Evolutionary conservation across 2,797 vertebrate genomes (phyloP), one percentile per base, ranked within the genome.

Genomic region (Phalanger gymnotis): DNA sequence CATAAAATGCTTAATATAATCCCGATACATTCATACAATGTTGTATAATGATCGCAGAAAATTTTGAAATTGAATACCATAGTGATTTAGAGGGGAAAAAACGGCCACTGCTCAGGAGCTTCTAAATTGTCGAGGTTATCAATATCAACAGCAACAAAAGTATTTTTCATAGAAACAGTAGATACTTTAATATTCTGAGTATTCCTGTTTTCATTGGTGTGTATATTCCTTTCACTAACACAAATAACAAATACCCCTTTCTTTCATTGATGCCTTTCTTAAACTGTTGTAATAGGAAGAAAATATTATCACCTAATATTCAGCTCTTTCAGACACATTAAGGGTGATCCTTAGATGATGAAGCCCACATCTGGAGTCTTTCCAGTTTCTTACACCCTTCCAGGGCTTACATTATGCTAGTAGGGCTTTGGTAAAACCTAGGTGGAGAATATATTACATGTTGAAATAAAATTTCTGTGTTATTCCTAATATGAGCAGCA

Each of bases 11-110:
- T 56, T 54, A 81, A 16, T 34, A n/a, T 34, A 53, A 53, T 31
- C 30, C 19, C 27, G 90, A 30, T n/a, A 40, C 40, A 66, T 13
- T 90, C 54, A 31, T 1, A 53, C 95, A 94, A 54, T n/a, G 11
- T 6, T 34, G 53, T 54, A 81, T 47, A 93, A 66, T 95, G 52
- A 90, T 27, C 58, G 30, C 73, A 52, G 90, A 58, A 93, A 53
- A 31, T 34, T 1, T 51, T 90, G 14, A 92, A 95, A 91, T 11
- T 54, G 47, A 93, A 94, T 81, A 53, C n/a, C 6, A n/a, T 89
- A 10, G 91, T 89, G 89, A 56, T 90, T 94, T 92, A 53, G n/a
- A n/a, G n/a, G 61, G 19, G 54, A n/a, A 95, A 66, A 16, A 66
- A n/a, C n/a, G n/a, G n/a, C 5, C 0, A 0, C 31, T 93, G 14